Base-by-base conservation (phyloP, 2,888 invertebrate genomes). In the Atherix ibis region DNA sequence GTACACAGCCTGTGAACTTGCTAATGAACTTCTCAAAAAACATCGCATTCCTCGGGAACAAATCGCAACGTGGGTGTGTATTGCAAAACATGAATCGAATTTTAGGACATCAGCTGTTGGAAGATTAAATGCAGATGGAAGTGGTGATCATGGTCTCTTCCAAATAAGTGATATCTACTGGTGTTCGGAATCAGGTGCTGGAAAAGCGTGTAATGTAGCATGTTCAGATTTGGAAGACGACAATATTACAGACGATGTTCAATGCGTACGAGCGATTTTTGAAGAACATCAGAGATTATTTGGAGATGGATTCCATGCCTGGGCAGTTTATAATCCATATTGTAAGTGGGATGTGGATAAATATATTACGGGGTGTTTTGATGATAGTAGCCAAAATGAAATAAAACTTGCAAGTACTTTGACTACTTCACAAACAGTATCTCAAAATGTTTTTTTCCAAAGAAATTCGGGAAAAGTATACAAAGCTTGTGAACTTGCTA, bases 161-260 rank as follows among this genome's bases (percentile, higher is more conserved):
- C 79, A 81, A 58, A 78, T 81, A 44, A 77, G 76, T 51, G 71
- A 78, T 52, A 58, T 71, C 32, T 79, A 67, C 51, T 80, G 79
- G 79, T 79, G 78, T 50, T 57, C 54, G 0, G 53, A 58, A n/a
- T 65, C 66, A 27, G 56, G 57, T 2, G 54, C 54, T 5, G 71
- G 70, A 15, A 68, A 69, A 43, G 76, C 66, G 0, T 79, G 79
- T 48, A 68, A 70, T 4, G 50, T 71, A 2, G 56, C 69, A 1
- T 80, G 79, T 50, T 56, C 63, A 3, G 66, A 68, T 1, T 58
- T 81, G 18, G 65, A 73, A 27, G 74, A 82, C 46, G 72, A 74
- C 17, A 72, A 81, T 50, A 73, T 83, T 30, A 52, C 64, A 4
- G 75, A 82, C 50, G 82, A 82, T 50, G 64, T 80, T 2, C 54